Conservation (phyloP, 2,113 vertebrate species). For the Vimba vimba region DNA sequence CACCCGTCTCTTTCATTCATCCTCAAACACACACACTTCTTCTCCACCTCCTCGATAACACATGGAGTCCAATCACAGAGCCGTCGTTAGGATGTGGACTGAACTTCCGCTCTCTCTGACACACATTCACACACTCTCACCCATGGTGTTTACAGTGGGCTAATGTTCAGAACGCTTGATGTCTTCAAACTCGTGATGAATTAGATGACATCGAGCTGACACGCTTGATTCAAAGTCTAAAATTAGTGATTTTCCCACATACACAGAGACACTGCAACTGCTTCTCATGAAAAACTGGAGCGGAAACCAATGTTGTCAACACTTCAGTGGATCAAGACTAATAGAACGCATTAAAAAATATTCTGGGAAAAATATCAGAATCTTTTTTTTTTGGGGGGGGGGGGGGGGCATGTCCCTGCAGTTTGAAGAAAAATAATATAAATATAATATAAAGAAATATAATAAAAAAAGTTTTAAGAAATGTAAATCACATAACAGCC, state of each 20-base stretch:
- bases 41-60: slow-evolving; percentile 46
- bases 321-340: no score
- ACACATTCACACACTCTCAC: neutral
- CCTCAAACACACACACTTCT: neutral
- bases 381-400: neutral
- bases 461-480: no score
- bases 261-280: neutral
- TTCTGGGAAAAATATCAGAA: neutral
- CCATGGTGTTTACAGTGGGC: neutral
- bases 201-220: neutral
- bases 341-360: no score
- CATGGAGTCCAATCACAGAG: neutral
- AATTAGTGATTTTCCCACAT: neutral
- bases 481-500: no score
- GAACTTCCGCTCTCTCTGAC: neutral
- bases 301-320: neutral
- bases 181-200: neutral
- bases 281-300: neutral
- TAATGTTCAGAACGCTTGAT: neutral
- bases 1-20: slow-evolving; percentile 17
- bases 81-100: neutral
- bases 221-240: neutral
- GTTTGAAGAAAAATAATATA: neutral
- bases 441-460: neutral
- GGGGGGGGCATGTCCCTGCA: neutral